Conservation (phyloP, 2,113 vertebrate genomes). For the Charina bottae region DNA sequence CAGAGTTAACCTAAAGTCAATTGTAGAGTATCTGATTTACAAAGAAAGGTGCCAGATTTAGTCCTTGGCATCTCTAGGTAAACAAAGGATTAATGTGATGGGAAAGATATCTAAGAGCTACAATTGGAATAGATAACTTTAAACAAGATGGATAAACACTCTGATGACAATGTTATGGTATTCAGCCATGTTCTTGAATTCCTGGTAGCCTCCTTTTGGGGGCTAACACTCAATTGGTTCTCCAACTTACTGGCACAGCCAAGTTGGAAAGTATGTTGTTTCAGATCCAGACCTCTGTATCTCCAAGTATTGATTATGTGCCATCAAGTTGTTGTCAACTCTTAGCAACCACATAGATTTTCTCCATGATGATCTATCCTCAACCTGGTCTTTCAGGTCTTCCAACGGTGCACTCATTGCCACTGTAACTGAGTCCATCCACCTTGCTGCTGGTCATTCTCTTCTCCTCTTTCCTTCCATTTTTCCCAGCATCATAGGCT, state of each 20-base stretch:
- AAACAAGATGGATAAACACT: neutral
- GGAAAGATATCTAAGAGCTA: neutral
- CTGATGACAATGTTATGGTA: neutral
- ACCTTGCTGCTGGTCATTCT: neutral
- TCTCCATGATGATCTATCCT: neutral
- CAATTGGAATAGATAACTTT: neutral
- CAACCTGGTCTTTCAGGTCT: neutral
- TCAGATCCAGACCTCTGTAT: neutral
- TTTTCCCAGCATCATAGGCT: neutral
- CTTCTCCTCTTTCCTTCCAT: neutral
- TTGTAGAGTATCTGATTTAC: neutral
- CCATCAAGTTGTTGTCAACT: neutral
- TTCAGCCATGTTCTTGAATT: neutral
- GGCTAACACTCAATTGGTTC: neutral
- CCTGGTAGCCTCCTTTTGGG: too few relatives aligned
- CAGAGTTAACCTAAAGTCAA: neutral
- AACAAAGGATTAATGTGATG: neutral
- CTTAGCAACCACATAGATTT: too few relatives aligned
- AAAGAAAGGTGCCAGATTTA: neutral
- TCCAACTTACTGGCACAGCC: neutral
- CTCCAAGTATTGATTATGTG: neutral
- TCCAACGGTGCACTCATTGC: neutral
- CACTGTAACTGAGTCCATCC: too few relatives aligned
- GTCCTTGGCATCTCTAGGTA: neutral
- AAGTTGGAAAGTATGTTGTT: neutral